Base-by-base conservation (phyloP, 2,888 invertebrate species). In the Parnassius smintheus region DNA sequence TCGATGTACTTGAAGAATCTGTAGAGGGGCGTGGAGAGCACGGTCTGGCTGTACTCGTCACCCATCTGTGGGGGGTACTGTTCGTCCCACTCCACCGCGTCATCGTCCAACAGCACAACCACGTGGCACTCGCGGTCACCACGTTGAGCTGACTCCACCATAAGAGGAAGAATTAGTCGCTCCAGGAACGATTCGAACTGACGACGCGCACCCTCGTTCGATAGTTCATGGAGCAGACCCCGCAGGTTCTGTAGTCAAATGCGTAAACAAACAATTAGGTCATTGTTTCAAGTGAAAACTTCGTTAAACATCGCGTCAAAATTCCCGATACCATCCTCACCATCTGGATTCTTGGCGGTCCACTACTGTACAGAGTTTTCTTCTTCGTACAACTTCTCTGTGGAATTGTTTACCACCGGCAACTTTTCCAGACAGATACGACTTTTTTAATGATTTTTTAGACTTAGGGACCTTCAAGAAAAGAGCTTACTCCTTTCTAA, bases 1-100 rank as follows among this genome's bases (percentile, higher is more conserved):
- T 99, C 99, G 68, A 99, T 99, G 87, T 99, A 99, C 83, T 99
- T 99, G 93, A 99, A 99, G 92, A 99, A 99, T 70, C 99, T 94
- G 84, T 99, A 98, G 93, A 99, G 95, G 51, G 97, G 96, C 4
- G 98, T 99, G 77, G 97, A 98, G 79, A 97, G 95, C 56, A 99
- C 97, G 64, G 98, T 99, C 92, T 99, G 99, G 55, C 98, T 97
- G 86, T 99, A 98, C 90, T 99, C 99, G 80, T 99, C 99, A 9
- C 99, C 99, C 98, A 99, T 99, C 90, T 99, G 99, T 0, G 99
- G 99, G 0, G 99, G 99, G 86, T 98, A 99, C 83, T 99, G 97
- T 78, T 98, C 98, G 81, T 99, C 99, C 99, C 99, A 99, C 79
- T 99, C 99, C 44, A 95, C 95, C 0, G 94, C 94, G 85, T 99